Percentiles rank a stretch among this genome's conserved stretches.
Conservation (phyloP, 2,888 invertebrate species). For the Lacanobia wlatinum region DNA sequence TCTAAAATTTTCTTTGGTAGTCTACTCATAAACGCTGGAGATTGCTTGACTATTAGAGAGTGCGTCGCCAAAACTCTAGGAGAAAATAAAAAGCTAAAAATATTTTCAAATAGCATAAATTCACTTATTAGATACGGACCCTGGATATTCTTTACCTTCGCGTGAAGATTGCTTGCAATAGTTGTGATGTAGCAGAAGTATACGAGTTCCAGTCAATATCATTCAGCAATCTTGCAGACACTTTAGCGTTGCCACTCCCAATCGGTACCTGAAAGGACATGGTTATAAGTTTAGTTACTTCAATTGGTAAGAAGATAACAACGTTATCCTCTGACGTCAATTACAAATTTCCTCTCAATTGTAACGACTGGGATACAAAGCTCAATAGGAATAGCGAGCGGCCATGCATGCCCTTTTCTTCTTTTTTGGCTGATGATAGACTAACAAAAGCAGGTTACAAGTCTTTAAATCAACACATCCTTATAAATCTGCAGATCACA, state of each 20-base stretch:
- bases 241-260: slow-evolving; percentile 76
- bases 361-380: background rate
- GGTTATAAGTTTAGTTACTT: background rate
- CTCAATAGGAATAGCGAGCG: background rate
- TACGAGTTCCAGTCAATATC: slow-evolving; percentile 89
- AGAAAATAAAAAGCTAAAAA: slow-evolving; percentile 26
- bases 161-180: slow-evolving; percentile 89
- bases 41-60: slow-evolving; percentile 90
- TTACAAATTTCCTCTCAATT: no score
- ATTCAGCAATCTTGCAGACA: slow-evolving; percentile 78
- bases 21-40: slow-evolving; percentile 87
- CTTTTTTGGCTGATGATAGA: background rate
- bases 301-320: no score
- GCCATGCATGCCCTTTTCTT: background rate
- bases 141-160: slow-evolving; percentile 80
- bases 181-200: slow-evolving; percentile 88
- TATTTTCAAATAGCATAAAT: background rate
- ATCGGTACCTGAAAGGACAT: slow-evolving; percentile 74
- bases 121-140: no score
- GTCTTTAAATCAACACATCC: background rate
- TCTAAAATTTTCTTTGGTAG: slow-evolving; percentile 87
- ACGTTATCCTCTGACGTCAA: no score
- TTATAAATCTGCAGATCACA: background rate
- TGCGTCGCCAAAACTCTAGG: slow-evolving; percentile 90
- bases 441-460: background rate